Evolutionary conservation across 2,113 vertebrate species (phyloP).

Genomic region (Andinoacara biseriatus): DNA sequence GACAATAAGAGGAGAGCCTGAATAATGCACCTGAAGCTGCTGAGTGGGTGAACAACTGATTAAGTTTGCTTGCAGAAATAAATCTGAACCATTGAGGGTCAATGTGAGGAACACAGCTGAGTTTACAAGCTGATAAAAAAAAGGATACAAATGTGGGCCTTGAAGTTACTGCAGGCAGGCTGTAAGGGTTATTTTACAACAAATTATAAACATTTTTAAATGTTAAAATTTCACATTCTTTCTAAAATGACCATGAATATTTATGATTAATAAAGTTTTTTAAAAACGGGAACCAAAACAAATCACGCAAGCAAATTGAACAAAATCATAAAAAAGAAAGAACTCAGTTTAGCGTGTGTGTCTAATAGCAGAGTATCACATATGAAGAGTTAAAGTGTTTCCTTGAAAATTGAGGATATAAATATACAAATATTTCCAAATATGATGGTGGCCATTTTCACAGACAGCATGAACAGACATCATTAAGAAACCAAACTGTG

Average conservation of each 20-base stretch:
- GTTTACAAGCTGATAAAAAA: conserved; percentile 3
- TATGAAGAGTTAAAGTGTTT: not conserved
- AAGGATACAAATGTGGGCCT: not conserved
- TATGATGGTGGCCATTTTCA: not conserved
- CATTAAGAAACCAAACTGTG: not conserved
- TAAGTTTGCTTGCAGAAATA: not conserved
- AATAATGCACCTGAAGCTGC: not conserved
- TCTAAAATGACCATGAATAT: not conserved
- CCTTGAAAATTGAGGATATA: not conserved
- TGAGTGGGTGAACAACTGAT: not conserved
- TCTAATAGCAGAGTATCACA: not conserved
- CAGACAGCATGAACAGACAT: not conserved
- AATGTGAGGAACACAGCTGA: not conserved
- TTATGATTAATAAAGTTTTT: not conserved
- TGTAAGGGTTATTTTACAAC: not conserved
- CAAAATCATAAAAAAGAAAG: not conserved
- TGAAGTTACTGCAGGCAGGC: not conserved
- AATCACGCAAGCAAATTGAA: not conserved
- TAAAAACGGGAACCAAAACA: not conserved
- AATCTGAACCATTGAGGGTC: not conserved
- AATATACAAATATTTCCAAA: not conserved
- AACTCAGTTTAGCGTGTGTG: not conserved
- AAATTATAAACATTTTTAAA: not conserved
- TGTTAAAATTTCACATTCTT: not conserved
- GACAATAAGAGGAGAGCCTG: not conserved